A percentile compares a stretch with the other conserved stretches of the same genome.
phyloP scores from a whole-genome alignment of 2,888 invertebrate genomes.

The Tubulanus polymorphus region DNA sequence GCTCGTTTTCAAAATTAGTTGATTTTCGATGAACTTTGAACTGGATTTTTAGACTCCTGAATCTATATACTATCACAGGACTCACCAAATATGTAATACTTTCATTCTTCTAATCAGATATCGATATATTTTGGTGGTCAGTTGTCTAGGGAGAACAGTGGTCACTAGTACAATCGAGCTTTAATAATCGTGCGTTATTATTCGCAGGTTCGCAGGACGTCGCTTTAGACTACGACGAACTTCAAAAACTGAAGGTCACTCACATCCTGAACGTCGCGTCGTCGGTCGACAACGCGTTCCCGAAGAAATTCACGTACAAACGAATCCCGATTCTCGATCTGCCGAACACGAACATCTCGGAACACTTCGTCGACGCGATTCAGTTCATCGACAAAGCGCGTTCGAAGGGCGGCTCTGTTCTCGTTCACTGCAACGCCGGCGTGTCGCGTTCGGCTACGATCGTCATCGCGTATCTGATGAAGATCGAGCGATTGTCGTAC shows the following conservation, averaged over 20 bases:
- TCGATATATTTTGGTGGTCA: no score
- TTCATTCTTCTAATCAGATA: no score
- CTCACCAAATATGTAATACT: no score
- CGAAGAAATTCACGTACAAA: conserved; percentile 56
- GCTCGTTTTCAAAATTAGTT: no score
- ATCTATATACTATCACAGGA: background rate
- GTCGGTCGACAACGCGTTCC: conserved; percentile 45
- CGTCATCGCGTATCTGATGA: conserved; percentile 77
- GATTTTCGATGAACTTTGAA: background rate
- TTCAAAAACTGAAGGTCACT: conserved; percentile 63
- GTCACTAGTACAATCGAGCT: no score
- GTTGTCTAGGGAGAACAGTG: no score
- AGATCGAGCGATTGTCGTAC: conserved; percentile 56
- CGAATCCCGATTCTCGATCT: conserved; percentile 62
- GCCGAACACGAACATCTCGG: conserved; percentile 41
- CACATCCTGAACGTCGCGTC: conserved; percentile 71
- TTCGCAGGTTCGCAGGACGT: conserved; percentile 82
- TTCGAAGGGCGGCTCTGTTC: conserved; percentile 58
- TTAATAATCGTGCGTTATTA: background rate
- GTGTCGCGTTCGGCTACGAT: conserved; percentile 79
- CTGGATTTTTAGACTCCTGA: background rate
- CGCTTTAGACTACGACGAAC: conserved; percentile 60
- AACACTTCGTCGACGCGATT: conserved; percentile 55
- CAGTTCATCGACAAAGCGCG: conserved; percentile 63
- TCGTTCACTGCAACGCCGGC: conserved; percentile 90